A percentile compares a stretch with the other conserved stretches of the same genome.
phyloP scores from a whole-genome alignment of 2,113 vertebrate genomes.

The Microcebus murinus region DNA sequence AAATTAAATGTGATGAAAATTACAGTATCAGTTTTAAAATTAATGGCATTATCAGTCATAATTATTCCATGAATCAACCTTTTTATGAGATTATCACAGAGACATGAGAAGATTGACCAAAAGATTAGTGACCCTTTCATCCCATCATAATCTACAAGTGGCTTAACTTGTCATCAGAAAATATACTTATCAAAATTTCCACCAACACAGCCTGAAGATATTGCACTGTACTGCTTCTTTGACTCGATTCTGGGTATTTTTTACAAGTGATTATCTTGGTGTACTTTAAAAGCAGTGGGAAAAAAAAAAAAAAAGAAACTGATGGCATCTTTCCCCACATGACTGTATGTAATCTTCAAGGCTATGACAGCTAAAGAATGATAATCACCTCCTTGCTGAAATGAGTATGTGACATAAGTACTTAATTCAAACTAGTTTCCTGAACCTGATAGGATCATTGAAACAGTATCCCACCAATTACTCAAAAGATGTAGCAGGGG shows the following conservation, averaged over 20 bases:
- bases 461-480: background rate
- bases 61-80: conserved; percentile 23
- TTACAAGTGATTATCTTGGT: background rate
- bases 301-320: background rate
- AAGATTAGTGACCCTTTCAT: conserved; percentile 51
- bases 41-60: conserved; percentile 65
- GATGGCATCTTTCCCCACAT: background rate
- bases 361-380: background rate
- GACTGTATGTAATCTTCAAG: background rate
- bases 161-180: conserved; percentile 52
- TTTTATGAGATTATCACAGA: conserved; percentile 61
- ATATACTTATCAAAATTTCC: conserved; percentile 31
- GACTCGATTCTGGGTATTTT: background rate
- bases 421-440: background rate
- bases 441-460: background rate
- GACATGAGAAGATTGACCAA: conserved; percentile 57
- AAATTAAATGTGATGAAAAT: conserved; percentile 75
- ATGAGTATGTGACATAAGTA: background rate
- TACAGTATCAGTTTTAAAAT: conserved; percentile 62
- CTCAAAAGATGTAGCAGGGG: background rate
- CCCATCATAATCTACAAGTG: conserved; percentile 55
- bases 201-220: background rate
- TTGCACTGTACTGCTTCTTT: background rate
- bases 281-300: background rate
- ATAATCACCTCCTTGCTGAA: background rate